Percentiles rank a stretch among this genome's conserved stretches.
These are phyloP conservation scores for Pagetopsis macropterus DNA, from an alignment of 2,797 vertebrate species.

Conservation along the genomic window DNA sequence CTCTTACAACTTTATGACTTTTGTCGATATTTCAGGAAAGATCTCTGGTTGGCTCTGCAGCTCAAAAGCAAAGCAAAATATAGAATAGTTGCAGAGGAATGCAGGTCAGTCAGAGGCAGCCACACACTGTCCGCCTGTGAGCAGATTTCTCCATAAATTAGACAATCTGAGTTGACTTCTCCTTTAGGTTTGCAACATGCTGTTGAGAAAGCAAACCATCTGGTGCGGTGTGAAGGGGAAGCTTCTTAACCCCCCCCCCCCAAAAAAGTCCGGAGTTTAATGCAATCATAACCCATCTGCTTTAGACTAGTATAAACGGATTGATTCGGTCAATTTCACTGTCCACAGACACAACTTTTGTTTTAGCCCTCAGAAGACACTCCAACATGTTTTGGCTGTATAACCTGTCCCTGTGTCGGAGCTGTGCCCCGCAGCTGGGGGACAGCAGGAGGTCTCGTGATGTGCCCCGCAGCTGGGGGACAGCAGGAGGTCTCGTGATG, in stretches of 20 bases:
- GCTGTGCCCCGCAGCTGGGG: not conserved
- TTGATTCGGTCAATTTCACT: no score
- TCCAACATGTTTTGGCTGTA: not conserved
- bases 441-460: constrained; percentile 49
- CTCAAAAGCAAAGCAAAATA: not conserved
- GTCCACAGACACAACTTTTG: not conserved
- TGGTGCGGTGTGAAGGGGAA: not conserved
- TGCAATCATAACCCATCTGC: no score
- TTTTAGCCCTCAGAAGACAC: no score
- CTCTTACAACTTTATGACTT: not conserved
- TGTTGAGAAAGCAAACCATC: constrained; percentile 33
- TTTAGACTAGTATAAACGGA: no score
- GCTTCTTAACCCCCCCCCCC: not conserved
- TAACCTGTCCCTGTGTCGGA: not conserved
- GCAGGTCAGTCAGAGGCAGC: no score
- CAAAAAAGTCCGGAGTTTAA: no score
- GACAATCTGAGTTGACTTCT: constrained; percentile 60
- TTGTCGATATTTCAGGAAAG: not conserved
- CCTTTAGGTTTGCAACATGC: constrained; percentile 26
- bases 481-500: constrained; percentile 50
- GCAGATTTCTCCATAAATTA: constrained; percentile 41
- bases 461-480: not conserved
- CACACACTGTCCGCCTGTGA: constrained; percentile 3
- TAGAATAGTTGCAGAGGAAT: not conserved
- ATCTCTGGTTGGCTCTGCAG: constrained; percentile 4